phyloP scores from a whole-genome alignment of 2,888 invertebrate species.

The Trachelus stipa region DNA sequence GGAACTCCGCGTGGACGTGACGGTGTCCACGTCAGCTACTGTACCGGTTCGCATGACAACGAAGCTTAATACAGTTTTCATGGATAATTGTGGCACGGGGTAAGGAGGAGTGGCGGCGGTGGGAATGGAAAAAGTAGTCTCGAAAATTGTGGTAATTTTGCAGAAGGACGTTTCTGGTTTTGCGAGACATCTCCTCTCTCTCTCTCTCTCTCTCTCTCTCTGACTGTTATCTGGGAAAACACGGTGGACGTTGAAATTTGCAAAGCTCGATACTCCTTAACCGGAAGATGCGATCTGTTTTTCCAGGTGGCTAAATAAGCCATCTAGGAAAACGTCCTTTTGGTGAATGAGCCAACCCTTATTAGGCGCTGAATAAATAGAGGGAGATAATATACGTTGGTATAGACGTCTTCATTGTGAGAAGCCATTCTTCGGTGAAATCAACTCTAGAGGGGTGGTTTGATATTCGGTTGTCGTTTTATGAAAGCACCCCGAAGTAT shows the following conservation, averaged over 20 bases:
- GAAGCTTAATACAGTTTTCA: not conserved
- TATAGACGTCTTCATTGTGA: not conserved
- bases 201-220: too few species aligned
- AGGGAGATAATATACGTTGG: not conserved
- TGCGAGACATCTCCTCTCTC: not conserved
- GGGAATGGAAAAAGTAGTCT: not conserved
- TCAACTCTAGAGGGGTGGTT: not conserved
- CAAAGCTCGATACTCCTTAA: conserved; percentile 3
- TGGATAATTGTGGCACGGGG: not conserved
- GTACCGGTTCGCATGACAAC: not conserved
- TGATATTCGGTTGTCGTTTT: not conserved
- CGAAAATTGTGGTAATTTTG: not conserved
- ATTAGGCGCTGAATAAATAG: conserved; percentile 5
- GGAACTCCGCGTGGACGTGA: not conserved
- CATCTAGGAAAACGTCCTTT: conserved; percentile 8
- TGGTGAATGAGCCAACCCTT: not conserved
- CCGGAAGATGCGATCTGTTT: conserved; percentile 30
- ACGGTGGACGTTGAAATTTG: not conserved
- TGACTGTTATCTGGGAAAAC: not conserved
- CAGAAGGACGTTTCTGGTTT: not conserved
- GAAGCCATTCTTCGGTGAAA: not conserved
- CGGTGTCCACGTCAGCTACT: not conserved
- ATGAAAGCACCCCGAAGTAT: too few species aligned
- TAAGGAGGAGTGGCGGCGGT: not conserved
- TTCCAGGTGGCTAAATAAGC: conserved; percentile 33